Evolutionary conservation across 2,797 vertebrate genomes (phyloP).

Genomic region (Chelon auratus): DNA sequence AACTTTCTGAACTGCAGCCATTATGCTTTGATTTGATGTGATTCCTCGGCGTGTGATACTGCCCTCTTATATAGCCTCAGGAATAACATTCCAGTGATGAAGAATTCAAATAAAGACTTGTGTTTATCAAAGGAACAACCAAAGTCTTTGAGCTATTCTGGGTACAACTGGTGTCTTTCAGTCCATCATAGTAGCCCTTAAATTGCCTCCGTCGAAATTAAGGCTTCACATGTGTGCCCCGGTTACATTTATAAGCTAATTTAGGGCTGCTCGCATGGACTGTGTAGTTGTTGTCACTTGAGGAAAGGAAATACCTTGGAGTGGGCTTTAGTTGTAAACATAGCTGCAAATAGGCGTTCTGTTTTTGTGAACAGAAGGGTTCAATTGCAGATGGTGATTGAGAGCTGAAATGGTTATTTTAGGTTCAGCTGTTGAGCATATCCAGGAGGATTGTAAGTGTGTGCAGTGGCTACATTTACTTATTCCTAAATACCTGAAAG

Average conservation of each 20-base stretch:
- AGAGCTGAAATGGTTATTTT: conserved; percentile 39
- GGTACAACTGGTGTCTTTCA: conserved; percentile 71
- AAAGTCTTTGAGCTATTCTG: conserved; percentile 70
- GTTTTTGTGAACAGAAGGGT: conserved; percentile 31
- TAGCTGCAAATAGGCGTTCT: conserved; percentile 25
- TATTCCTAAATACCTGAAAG: neutral
- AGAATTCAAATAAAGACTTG: conserved; percentile 59
- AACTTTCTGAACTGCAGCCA: conserved; percentile 69
- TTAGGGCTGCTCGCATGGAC: conserved; percentile 26
- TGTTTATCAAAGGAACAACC: conserved; percentile 70
- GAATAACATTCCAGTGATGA: conserved; percentile 68
- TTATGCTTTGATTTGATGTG: conserved; percentile 64
- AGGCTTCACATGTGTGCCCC: conserved; percentile 27
- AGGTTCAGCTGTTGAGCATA: conserved; percentile 24
- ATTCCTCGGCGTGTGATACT: conserved; percentile 59
- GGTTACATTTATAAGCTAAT: conserved; percentile 2
- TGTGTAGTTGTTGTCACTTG: conserved; percentile 45
- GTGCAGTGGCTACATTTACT: conserved; percentile 11
- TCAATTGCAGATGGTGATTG: conserved; percentile 17
- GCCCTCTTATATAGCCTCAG: conserved; percentile 52
- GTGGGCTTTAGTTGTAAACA: conserved; percentile 44
- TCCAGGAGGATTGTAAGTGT: conserved; percentile 10
- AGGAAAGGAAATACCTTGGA: conserved; percentile 47
- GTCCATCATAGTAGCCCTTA: conserved; percentile 38
- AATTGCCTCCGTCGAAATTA: conserved; percentile 39